These are phyloP conservation scores for Vireo altiloquus DNA, from an alignment of 2,113 vertebrate genomes.

Conservation along the genomic window DNA sequence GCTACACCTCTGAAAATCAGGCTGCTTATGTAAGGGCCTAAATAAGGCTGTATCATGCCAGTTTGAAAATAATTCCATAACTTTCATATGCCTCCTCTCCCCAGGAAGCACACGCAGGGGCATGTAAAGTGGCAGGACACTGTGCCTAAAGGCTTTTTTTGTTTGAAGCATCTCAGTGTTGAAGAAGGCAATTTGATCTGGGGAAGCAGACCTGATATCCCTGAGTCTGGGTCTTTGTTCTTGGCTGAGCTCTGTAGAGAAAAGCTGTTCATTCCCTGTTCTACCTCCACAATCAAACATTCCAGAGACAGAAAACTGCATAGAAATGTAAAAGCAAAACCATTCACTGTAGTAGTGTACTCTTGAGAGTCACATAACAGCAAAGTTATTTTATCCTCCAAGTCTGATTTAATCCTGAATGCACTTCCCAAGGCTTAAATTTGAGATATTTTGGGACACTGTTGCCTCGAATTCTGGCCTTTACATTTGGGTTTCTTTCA, in stretches of 20 bases:
- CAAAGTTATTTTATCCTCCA: background rate
- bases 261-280: background rate
- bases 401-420: background rate
- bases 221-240: background rate
- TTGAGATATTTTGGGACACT: background rate
- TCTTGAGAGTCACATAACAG: background rate
- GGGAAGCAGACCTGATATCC: background rate
- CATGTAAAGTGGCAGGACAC: background rate
- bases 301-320: background rate
- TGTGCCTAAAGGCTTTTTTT: background rate
- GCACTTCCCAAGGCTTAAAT: background rate
- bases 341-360: background rate
- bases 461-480: background rate
- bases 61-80: background rate
- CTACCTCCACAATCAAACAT: background rate
- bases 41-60: background rate
- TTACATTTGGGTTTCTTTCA: background rate
- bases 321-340: background rate
- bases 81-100: background rate
- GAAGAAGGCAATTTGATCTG: background rate
- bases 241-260: background rate
- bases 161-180: background rate
- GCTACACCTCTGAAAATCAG: background rate
- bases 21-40: slow-evolving; percentile 1
- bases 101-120: background rate